Percentiles rank a stretch among this genome's conserved stretches.
Conservation (phyloP, 2,113 vertebrate species). For the Charina bottae region DNA sequence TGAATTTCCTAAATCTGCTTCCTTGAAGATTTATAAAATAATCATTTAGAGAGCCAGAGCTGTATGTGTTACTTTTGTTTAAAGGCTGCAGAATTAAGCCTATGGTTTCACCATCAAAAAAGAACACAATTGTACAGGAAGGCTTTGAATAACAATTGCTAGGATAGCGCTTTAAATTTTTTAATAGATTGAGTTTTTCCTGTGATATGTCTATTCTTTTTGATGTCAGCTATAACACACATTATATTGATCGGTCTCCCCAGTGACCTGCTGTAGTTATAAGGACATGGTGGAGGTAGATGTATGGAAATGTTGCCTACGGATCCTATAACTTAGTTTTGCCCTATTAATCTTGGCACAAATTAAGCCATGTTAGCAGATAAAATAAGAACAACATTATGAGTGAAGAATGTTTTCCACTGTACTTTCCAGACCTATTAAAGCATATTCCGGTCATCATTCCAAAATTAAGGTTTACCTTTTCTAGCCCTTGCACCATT, state of each 20-base stretch:
- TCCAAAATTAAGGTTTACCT: constrained; percentile 70
- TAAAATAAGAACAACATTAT: neutral
- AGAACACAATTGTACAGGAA: constrained; percentile 64
- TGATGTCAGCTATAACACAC: constrained; percentile 71
- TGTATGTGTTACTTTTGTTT: constrained; percentile 17
- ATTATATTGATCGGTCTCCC: constrained; percentile 68
- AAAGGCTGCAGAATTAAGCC: constrained; percentile 2
- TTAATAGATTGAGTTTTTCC: constrained; percentile 65
- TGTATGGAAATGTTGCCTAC: constrained; percentile 71
- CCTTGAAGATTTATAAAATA: constrained; percentile 23
- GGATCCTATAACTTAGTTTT: constrained; percentile 68
- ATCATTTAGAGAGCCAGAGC: neutral
- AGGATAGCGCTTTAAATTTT: constrained; percentile 70
- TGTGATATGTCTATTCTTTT: constrained; percentile 73
- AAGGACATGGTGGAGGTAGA: constrained; percentile 56
- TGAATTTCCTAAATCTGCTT: neutral
- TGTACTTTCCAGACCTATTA: constrained; percentile 69
- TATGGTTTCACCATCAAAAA: constrained; percentile 50
- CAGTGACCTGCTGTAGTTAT: constrained; percentile 56
- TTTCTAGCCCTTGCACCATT: constrained; percentile 51
- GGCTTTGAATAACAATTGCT: constrained; percentile 66
- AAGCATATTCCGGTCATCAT: constrained; percentile 68
- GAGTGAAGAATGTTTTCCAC: constrained; percentile 72
- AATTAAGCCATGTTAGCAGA: constrained; percentile 67
- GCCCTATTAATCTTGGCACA: constrained; percentile 60